These are phyloP conservation scores for Pseudopodoces humilis DNA, from an alignment of 2,113 vertebrate genomes.

Conservation along the genomic window DNA sequence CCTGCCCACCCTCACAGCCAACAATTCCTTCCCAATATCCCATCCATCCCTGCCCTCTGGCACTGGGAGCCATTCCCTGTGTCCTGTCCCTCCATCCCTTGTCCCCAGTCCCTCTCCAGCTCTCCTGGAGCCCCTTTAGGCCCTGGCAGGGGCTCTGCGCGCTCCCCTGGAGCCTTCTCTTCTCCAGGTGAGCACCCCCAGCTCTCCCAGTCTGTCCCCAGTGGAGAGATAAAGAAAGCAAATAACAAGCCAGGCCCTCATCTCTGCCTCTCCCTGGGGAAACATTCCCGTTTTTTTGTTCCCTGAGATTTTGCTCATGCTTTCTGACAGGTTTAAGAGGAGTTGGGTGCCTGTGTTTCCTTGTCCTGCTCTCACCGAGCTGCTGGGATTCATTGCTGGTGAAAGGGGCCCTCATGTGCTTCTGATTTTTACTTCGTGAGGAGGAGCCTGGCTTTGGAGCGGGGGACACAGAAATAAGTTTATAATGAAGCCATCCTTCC, in stretches of 20 bases:
- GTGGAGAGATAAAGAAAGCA: background rate
- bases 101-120: background rate
- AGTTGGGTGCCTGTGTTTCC: background rate
- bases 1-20: rapidly evolving
- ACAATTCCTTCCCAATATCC: background rate
- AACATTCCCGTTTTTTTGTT: background rate
- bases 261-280: background rate
- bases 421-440: background rate
- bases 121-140: background rate
- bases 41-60: background rate
- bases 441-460: background rate
- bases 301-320: background rate
- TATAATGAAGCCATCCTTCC: background rate
- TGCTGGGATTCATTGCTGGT: background rate
- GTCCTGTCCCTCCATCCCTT: background rate
- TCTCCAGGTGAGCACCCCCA: background rate
- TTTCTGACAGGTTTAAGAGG: background rate
- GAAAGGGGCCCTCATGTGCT: background rate
- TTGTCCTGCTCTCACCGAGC: background rate
- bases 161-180: rapidly evolving
- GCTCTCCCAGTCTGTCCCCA: background rate
- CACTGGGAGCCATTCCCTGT: background rate
- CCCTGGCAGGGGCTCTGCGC: rapidly evolving
- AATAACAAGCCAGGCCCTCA: background rate
- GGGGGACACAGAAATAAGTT: rapidly evolving